Evolutionary conservation across 2,797 vertebrate species (phyloP).

Genomic region (Malacoctenus gilli): DNA sequence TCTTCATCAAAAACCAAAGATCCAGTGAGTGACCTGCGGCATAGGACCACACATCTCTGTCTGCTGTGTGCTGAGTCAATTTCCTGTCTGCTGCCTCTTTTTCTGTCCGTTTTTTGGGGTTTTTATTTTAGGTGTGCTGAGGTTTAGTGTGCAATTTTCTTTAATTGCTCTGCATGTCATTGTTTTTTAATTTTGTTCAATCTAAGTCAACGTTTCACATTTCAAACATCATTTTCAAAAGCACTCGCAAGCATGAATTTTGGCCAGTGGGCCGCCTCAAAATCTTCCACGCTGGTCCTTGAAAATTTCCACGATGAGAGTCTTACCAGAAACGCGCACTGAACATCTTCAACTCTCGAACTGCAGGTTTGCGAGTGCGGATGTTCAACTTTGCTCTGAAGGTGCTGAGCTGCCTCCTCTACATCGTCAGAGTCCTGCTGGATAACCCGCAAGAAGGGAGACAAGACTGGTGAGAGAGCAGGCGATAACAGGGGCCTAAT

Average conservation of each 20-base stretch:
- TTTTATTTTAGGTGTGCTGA: slow-evolving; percentile 18
- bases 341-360: slow-evolving; percentile 4
- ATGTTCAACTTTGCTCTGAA: slow-evolving; percentile 89
- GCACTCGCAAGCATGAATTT: too few species aligned
- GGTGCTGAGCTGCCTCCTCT: slow-evolving; percentile 87
- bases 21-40: slow-evolving; percentile 81
- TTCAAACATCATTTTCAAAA: slow-evolving; percentile 4
- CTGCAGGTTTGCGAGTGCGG: slow-evolving; percentile 86
- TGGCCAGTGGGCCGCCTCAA: too few species aligned
- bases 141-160: slow-evolving; percentile 22
- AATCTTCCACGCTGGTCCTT: too few species aligned
- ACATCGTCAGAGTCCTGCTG: slow-evolving; percentile 86
- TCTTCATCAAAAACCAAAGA: slow-evolving; percentile 93
- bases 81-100: slow-evolving; percentile 6
- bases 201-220: slow-evolving; percentile 9
- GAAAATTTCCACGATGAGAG: too few species aligned
- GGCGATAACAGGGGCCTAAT: slow-evolving; percentile 30
- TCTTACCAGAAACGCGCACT: too few species aligned
- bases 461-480: slow-evolving; percentile 79
- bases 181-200: slow-evolving; percentile 29
- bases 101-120: slow-evolving; percentile 6
- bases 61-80: too few species aligned
- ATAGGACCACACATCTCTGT: too few species aligned
- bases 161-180: slow-evolving; percentile 45
- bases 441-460: slow-evolving; percentile 81